phyloP scores from a whole-genome alignment of 2,888 invertebrate species.

The Platycheirus albimanus region DNA sequence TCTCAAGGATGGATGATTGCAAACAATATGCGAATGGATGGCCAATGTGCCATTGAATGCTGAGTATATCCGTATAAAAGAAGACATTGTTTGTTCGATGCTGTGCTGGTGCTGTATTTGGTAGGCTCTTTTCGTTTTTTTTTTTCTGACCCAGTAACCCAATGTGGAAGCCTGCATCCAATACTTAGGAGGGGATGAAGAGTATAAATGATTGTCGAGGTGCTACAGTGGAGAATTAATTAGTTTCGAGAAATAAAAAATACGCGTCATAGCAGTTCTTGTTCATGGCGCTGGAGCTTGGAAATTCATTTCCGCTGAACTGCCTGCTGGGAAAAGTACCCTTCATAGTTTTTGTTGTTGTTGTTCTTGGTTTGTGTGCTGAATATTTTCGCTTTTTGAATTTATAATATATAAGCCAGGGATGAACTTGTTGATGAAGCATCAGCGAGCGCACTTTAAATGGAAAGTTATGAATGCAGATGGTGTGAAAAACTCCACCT shows the following conservation, averaged over 20 bases:
- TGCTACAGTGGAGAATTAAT: slow-evolving; percentile 42
- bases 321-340: background rate
- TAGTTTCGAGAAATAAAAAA: slow-evolving; percentile 50
- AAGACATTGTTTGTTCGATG: slow-evolving; percentile 43
- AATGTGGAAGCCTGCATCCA: slow-evolving; percentile 24
- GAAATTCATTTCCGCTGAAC: slow-evolving; percentile 15
- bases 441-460: background rate
- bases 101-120: slow-evolving; percentile 18
- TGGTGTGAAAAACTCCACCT: slow-evolving; percentile 12
- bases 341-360: background rate
- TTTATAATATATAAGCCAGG: background rate
- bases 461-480: background rate
- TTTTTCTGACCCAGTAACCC: slow-evolving; percentile 64
- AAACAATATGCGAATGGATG: slow-evolving; percentile 48
- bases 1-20: slow-evolving; percentile 63
- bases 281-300: slow-evolving; percentile 16
- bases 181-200: slow-evolving; percentile 1
- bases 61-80: slow-evolving; percentile 14
- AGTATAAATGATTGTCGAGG: slow-evolving; percentile 27
- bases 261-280: slow-evolving; percentile 17
- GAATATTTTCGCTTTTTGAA: background rate
- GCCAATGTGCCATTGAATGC: slow-evolving; percentile 46
- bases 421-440: slow-evolving; percentile 22
- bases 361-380: background rate
- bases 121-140: slow-evolving; percentile 27